Evolutionary conservation across 1,140 invertebrate genomes (phyloP).

Genomic region (Brachystomella parvula): DNA sequence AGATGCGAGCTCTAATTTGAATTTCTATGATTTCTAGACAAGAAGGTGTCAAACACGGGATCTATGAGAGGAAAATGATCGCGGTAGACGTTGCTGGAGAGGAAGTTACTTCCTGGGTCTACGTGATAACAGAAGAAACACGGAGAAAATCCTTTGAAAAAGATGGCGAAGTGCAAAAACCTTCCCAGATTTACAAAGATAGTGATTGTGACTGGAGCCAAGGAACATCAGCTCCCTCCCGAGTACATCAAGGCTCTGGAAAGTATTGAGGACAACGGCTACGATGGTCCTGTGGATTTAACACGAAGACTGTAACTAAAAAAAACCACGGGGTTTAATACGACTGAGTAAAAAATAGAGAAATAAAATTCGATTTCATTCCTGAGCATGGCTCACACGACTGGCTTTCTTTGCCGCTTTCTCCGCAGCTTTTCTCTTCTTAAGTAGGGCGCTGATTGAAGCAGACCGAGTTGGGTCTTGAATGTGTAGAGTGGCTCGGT

Average conservation of each 20-base stretch:
- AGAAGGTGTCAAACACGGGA: conserved; percentile 60
- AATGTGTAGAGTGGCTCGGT: conserved; percentile 32
- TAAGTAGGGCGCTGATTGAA: not conserved
- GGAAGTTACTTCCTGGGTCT: conserved; percentile 54
- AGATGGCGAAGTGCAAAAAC: conserved; percentile 50
- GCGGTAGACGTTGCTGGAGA: conserved; percentile 50
- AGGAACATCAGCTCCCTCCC: conserved; percentile 58
- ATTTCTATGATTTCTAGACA: conserved; percentile 49
- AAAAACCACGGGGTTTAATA: not conserved
- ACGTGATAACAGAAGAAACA: conserved; percentile 53
- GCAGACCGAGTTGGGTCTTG: not conserved
- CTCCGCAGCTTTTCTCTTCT: not conserved
- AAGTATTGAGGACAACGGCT: conserved; percentile 59
- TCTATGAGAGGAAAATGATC: conserved; percentile 59
- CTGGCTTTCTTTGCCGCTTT: not conserved
- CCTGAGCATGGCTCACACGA: not conserved
- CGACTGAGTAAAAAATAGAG: not conserved
- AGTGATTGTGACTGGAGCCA: conserved; percentile 55
- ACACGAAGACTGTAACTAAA: conserved; percentile 22
- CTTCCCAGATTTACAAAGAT: conserved; percentile 61
- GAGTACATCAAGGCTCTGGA: conserved; percentile 57
- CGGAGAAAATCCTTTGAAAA: conserved; percentile 41
- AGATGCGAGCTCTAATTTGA: not conserved
- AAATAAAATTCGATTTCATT: not conserved
- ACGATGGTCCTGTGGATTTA: conserved; percentile 46